Evolutionary conservation across 2,888 invertebrate genomes (phyloP), one percentile per base, ranked within the genome.

Genomic region (Cactoblastis cactorum): DNA sequence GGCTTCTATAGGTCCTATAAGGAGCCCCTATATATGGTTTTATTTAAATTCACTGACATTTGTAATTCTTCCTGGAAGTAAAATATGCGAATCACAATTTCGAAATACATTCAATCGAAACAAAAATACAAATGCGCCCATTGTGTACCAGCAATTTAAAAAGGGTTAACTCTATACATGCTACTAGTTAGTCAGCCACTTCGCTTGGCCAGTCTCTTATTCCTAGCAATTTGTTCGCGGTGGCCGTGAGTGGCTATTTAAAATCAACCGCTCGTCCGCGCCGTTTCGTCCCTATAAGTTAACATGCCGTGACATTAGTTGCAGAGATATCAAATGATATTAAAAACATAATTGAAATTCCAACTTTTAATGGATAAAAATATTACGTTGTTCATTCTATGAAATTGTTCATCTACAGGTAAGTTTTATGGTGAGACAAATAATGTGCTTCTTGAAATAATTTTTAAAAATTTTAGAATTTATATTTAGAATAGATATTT

Each of bases 261-360:
- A 78, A 80, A 72, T 79, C 72, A 75, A 80, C 75, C 76, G 76
- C 66, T 77, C 77, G 77, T 76, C 73, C 72, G 67, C 65, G 68
- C 68, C 17, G 37, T 17, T 37, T 37, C 37, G 69, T 71, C 61
- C 67, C 67, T 65, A 71, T 72, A 76, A 76, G 79, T 80, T 82
- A 71, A 81, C 80, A 66, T 68, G 71, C 79, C 74, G 73, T 79
- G 85, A 83, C 84, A 79, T 79, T 76, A 73, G 79, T 83, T 74
- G 74, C n/a, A 73, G 77, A 79, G 73, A 77, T 75, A 77, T 77
- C 77, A 74, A 81, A 82, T 81, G 73, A 72, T 76, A 75, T 24
- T 5, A 41, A 37, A 8, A 8, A 37, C 17, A 6, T 12, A 1
- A 35, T 15, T 35, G 1, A 15, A 35, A 35, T 15, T 15, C 8